phyloP scores from a whole-genome alignment of 1,140 invertebrate species.

The Vanessa atalanta region DNA sequence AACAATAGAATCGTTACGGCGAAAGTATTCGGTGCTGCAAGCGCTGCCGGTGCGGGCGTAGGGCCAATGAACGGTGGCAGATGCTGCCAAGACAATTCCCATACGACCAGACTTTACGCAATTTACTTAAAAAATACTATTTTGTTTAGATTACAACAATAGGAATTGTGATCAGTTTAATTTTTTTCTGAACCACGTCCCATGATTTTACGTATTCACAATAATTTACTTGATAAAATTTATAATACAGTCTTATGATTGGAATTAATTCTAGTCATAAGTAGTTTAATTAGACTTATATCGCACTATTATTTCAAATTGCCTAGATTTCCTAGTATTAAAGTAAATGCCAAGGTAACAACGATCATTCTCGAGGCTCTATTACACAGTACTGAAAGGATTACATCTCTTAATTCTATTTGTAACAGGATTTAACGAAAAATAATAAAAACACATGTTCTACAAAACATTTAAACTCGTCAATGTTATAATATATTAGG shows the following conservation, averaged over 20 bases:
- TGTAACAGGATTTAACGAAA: not conserved
- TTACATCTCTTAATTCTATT: not conserved
- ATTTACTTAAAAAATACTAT: constrained; percentile 55
- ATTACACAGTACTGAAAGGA: constrained; percentile 1
- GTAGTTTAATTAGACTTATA: constrained; percentile 15
- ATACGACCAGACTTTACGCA: constrained; percentile 50
- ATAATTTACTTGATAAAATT: not conserved
- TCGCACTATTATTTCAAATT: constrained; percentile 23
- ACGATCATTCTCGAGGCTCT: not conserved
- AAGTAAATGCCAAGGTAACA: constrained; percentile 32
- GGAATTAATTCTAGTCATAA: not conserved
- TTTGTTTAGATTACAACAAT: no score
- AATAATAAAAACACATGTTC: not conserved
- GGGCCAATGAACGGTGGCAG: constrained; percentile 73
- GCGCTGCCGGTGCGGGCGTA: constrained; percentile 54
- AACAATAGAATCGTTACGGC: constrained; percentile 45
- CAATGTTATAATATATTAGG: constrained; percentile 11
- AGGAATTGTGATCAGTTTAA: no score
- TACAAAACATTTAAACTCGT: not conserved
- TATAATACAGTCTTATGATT: not conserved
- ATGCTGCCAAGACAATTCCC: constrained; percentile 64
- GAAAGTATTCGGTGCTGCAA: constrained; percentile 62
- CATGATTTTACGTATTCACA: not conserved
- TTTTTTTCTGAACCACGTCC: no score
- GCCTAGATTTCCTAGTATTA: constrained; percentile 6